These are phyloP conservation scores for Drosophila kokeensis DNA, from an alignment of 2,888 invertebrate species.

Conservation along the genomic window DNA sequence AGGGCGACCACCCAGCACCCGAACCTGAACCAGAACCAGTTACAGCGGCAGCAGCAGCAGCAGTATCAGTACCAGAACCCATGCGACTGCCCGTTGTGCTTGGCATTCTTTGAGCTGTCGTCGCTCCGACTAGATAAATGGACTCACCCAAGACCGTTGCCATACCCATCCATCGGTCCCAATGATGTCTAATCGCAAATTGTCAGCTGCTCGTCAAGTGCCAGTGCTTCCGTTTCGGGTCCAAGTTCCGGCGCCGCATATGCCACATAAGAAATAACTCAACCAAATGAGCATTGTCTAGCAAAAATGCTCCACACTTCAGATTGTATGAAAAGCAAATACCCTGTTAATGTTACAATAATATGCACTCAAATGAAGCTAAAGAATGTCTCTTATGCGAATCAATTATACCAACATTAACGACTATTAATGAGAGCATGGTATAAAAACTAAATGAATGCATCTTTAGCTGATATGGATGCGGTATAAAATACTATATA, in stretches of 20 bases:
- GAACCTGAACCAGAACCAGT: slow-evolving; percentile 25
- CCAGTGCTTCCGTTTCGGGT: slow-evolving; percentile 68
- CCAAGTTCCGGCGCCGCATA: slow-evolving; percentile 74
- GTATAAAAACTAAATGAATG: slow-evolving; percentile 48
- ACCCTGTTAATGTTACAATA: background rate
- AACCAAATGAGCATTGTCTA: slow-evolving; percentile 7
- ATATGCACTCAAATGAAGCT: background rate
- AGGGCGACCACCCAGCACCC: slow-evolving; percentile 70
- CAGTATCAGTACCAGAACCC: slow-evolving; percentile 28
- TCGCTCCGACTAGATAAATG: slow-evolving; percentile 73
- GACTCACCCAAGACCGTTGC: slow-evolving; percentile 22
- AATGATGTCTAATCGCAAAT: slow-evolving; percentile 62
- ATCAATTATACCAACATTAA: background rate
- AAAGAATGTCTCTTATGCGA: background rate
- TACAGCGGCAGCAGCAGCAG: slow-evolving; percentile 13
- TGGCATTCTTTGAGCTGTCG: slow-evolving; percentile 80
- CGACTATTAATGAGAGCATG: slow-evolving; percentile 12
- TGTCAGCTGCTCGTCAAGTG: slow-evolving; percentile 78
- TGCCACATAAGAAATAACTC: slow-evolving; percentile 47
- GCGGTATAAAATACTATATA: slow-evolving; percentile 21
- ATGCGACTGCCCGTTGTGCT: slow-evolving; percentile 67
- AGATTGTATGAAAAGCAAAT: background rate
- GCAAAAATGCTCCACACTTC: background rate
- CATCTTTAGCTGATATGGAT: slow-evolving; percentile 47
- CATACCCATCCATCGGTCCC: slow-evolving; percentile 19